Percentiles rank a stretch among this genome's conserved stretches.
Conservation (phyloP, 2,888 invertebrate genomes). For the Himalopsyche kuldschensis region DNA sequence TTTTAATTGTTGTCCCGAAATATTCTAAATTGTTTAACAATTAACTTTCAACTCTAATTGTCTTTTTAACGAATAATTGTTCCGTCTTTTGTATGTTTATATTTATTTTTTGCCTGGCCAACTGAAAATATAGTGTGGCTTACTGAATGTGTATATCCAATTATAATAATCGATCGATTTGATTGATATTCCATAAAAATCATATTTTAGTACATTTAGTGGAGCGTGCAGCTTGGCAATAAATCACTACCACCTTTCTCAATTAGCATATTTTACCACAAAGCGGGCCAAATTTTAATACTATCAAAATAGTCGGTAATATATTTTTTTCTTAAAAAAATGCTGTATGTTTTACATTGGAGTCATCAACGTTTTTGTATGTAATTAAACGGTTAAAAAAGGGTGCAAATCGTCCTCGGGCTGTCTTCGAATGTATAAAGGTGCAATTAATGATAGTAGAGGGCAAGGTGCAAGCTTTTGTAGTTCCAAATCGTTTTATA, state of each 20-base stretch:
- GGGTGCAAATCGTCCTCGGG: constrained; percentile 21
- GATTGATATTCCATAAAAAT: neutral
- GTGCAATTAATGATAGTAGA: constrained; percentile 15
- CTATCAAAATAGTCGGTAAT: neutral
- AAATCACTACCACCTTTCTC: neutral
- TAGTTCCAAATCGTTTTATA: constrained; percentile 20
- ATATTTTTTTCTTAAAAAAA: neutral
- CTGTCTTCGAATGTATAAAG: constrained; percentile 12
- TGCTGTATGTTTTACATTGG: neutral
- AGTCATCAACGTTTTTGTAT: neutral
- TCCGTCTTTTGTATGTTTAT: too few species aligned
- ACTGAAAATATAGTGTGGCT: too few species aligned
- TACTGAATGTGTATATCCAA: too few species aligned
- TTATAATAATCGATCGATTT: neutral
- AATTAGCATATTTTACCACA: neutral
- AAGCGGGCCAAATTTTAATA: neutral
- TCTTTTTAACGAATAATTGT: too few species aligned
- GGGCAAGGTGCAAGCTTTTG: constrained; percentile 20
- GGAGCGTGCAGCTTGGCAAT: neutral
- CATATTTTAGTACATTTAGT: neutral
- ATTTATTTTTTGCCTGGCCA: too few species aligned
- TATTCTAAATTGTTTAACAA: too few species aligned
- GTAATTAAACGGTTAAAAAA: constrained; percentile 28
- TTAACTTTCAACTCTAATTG: too few species aligned
- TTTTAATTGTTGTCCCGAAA: too few species aligned